Conservation (phyloP, 2,113 vertebrate species). For the Columba livia region DNA sequence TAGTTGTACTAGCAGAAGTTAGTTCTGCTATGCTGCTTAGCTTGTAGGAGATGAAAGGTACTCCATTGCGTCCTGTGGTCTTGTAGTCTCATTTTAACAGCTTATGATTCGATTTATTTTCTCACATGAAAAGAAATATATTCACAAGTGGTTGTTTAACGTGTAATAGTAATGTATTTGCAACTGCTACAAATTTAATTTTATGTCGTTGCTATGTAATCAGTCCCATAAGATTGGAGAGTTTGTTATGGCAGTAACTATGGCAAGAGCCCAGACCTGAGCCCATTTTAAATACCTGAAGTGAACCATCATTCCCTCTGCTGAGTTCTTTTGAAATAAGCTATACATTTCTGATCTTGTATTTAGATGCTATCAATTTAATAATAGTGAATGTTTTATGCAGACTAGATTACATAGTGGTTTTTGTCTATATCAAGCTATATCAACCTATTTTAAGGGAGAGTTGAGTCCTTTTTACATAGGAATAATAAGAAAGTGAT, state of each 20-base stretch:
- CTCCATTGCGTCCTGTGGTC: not conserved
- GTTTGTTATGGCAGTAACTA: not conserved
- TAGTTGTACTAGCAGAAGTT: not conserved
- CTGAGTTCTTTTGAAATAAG: not conserved
- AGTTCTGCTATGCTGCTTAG: not conserved
- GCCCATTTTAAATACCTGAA: not conserved
- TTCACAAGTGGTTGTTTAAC: not conserved
- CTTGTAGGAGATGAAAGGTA: not conserved
- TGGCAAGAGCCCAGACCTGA: not conserved
- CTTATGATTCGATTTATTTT: not conserved
- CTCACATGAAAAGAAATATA: not conserved
- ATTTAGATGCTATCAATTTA: not conserved
- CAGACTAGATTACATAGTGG: not conserved
- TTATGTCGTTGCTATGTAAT: not conserved
- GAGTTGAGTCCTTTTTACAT: not conserved
- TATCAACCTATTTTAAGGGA: not conserved
- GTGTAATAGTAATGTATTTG: not conserved
- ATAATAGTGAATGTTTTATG: not conserved
- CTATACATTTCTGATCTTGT: not conserved
- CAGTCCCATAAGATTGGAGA: not conserved
- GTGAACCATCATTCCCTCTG: not conserved
- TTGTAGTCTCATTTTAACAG: constrained; percentile 10
- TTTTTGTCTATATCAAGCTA: not conserved
- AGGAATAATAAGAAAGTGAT: not conserved
- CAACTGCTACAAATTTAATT: not conserved